Percentiles rank a stretch among this genome's conserved stretches.
Evolutionary conservation across 2,888 invertebrate genomes (phyloP).

Genomic region (Scaptomyza caliginosa): DNA sequence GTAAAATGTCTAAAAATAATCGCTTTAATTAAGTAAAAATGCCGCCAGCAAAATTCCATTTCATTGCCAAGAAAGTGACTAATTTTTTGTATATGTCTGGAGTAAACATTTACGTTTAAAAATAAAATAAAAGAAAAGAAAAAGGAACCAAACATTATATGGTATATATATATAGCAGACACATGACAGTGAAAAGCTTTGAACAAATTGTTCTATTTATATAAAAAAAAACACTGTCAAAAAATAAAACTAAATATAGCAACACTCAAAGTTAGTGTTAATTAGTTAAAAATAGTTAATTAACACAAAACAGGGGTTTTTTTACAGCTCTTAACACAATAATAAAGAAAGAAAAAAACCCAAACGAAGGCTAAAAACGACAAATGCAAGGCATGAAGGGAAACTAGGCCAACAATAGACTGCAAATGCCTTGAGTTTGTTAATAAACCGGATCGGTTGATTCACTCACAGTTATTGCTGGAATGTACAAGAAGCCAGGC

Average conservation of each 20-base stretch:
- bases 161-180: slow-evolving; percentile 12
- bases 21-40: no score
- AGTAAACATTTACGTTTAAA: no score
- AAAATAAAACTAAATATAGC: background rate
- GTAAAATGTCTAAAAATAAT: no score
- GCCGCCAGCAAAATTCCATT: no score
- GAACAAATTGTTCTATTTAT: slow-evolving; percentile 48
- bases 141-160: slow-evolving; percentile 13
- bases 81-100: no score
- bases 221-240: slow-evolving; percentile 15
- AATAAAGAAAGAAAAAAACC: background rate
- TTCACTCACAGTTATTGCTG: slow-evolving; percentile 24
- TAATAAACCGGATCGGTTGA: slow-evolving; percentile 36
- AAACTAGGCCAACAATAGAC: slow-evolving; percentile 36
- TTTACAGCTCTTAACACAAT: slow-evolving; percentile 6
- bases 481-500: background rate
- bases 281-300: slow-evolving; percentile 1
- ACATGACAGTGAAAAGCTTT: slow-evolving; percentile 59
- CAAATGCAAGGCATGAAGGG: slow-evolving; percentile 41
- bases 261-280: slow-evolving; percentile 1
- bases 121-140: no score
- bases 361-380: slow-evolving; percentile 21
- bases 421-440: slow-evolving; percentile 3
- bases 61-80: no score
- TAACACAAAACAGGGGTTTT: background rate